A percentile compares a stretch with the other conserved stretches of the same genome.
Evolutionary conservation across 2,113 vertebrate species (phyloP).

Genomic region (Python bivittatus): DNA sequence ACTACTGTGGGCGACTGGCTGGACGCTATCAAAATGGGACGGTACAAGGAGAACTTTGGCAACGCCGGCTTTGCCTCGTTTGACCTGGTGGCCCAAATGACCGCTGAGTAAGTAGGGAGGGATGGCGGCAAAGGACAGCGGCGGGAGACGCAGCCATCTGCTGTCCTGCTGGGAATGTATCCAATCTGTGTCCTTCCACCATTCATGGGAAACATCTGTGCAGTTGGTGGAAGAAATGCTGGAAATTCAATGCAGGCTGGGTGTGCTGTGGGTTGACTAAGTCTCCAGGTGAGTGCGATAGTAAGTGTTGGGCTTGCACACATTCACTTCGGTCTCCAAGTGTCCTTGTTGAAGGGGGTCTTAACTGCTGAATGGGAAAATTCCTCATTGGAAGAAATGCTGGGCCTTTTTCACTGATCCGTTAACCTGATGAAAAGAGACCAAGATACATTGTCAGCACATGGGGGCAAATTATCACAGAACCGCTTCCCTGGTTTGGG

Average conservation of each 20-base stretch:
- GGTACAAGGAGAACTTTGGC: constrained; percentile 97
- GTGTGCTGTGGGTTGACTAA: neutral
- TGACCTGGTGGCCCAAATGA: constrained; percentile 98
- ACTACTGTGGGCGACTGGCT: constrained; percentile 98
- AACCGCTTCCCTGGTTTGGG: neutral
- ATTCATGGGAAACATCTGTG: neutral
- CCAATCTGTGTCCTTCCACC: neutral
- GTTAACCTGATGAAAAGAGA: neutral
- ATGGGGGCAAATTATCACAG: neutral
- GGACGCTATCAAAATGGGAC: constrained; percentile 99
- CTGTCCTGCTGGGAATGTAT: neutral
- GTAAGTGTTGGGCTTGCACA: neutral
- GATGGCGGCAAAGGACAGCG: neutral
- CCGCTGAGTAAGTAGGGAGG: constrained; percentile 89
- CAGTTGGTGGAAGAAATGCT: neutral
- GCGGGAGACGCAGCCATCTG: neutral
- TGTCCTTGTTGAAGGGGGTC: neutral
- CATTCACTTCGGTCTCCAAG: neutral
- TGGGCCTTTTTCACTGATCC: neutral
- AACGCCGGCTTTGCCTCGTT: constrained; percentile 97
- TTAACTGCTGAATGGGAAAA: neutral
- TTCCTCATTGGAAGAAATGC: neutral
- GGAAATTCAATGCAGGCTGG: neutral
- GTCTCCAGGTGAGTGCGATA: neutral
- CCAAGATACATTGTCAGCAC: neutral